Percentiles rank a stretch among this genome's conserved stretches.
Evolutionary conservation across 2,113 vertebrate species (phyloP).

Genomic region (Otocyon megalotis): DNA sequence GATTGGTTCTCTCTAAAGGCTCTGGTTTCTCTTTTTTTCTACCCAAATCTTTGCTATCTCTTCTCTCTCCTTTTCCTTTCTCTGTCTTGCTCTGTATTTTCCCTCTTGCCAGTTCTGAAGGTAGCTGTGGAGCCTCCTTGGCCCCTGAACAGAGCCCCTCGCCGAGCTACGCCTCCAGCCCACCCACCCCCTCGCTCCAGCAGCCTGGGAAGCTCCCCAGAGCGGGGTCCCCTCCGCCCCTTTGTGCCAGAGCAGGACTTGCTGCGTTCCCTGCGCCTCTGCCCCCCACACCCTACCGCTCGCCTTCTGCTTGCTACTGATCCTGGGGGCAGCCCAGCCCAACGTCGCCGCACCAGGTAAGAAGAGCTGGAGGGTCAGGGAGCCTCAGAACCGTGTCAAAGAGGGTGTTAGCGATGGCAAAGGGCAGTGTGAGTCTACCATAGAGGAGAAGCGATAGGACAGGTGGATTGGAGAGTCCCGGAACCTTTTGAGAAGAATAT

Average conservation of each 20-base stretch:
- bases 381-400: not conserved
- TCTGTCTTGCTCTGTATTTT: not conserved
- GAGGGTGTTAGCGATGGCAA: not conserved
- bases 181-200: constrained; percentile 82
- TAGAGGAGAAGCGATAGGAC: not conserved
- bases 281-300: constrained; percentile 82
- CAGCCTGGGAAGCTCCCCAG: constrained; percentile 87
- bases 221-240: constrained; percentile 82
- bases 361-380: not conserved
- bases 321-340: constrained; percentile 78
- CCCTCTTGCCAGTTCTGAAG: constrained; percentile 86
- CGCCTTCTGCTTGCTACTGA: constrained; percentile 82
- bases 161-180: constrained; percentile 72
- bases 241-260: constrained; percentile 85
- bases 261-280: constrained; percentile 83
- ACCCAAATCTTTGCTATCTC: not conserved
- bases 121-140: constrained; percentile 90
- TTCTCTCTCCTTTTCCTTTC: not conserved
- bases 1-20: not conserved
- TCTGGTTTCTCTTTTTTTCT: not conserved
- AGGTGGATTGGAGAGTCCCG: not conserved
- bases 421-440: not conserved
- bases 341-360: constrained; percentile 87
- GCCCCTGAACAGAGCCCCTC: constrained; percentile 89
- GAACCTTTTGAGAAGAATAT: not conserved